These are phyloP conservation scores for Homalodisca vitripennis DNA, from an alignment of 1,140 invertebrate species.

Conservation along the genomic window DNA sequence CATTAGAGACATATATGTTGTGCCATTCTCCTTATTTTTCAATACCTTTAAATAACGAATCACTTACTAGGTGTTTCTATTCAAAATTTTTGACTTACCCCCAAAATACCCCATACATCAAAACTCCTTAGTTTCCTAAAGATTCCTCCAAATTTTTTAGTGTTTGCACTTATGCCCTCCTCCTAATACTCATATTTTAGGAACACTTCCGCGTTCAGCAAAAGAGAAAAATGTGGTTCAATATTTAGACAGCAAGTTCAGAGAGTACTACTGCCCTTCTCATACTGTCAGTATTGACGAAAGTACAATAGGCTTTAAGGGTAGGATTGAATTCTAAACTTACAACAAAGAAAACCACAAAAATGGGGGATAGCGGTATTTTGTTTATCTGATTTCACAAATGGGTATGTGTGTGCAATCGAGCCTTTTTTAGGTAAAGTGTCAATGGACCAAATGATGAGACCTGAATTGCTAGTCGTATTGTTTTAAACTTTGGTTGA, in stretches of 20 bases:
- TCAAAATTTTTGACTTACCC: too few relatives aligned
- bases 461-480: neutral
- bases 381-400: slow-evolving; percentile 8
- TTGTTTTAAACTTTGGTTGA: neutral
- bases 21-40: too few relatives aligned
- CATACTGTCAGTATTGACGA: slow-evolving; percentile 6
- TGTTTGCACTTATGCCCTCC: slow-evolving; percentile 1
- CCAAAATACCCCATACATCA: too few relatives aligned
- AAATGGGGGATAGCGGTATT: slow-evolving; percentile 31
- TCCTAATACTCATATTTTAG: neutral
- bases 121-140: too few relatives aligned
- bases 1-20: too few relatives aligned
- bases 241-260: slow-evolving; percentile 13
- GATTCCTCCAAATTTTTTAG: slow-evolving; percentile 25
- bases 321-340: slow-evolving; percentile 18
- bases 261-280: neutral
- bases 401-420: slow-evolving; percentile 28
- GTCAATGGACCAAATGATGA: neutral
- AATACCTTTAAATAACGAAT: too few relatives aligned
- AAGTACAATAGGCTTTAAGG: slow-evolving; percentile 24
- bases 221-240: slow-evolving; percentile 1
- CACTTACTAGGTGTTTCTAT: too few relatives aligned
- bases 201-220: neutral
- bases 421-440: slow-evolving; percentile 20
- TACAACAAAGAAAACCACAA: slow-evolving; percentile 23